Evolutionary conservation across 2,888 invertebrate species (phyloP).

Genomic region (Napeogenes inachia): DNA sequence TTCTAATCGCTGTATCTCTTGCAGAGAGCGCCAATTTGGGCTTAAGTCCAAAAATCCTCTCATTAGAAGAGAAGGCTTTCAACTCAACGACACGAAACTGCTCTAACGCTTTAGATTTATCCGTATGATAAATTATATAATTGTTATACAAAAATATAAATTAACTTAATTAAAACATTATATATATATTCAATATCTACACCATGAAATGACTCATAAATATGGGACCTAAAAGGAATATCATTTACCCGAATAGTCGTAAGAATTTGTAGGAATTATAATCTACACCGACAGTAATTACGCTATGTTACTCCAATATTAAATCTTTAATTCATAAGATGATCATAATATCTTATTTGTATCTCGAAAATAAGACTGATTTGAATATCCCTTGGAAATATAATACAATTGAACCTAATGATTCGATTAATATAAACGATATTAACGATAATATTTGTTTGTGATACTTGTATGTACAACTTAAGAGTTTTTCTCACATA

Average conservation of each 20-base stretch:
- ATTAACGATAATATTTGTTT: no score
- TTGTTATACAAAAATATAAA: neutral
- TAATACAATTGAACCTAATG: no score
- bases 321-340: slow-evolving; percentile 5
- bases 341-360: slow-evolving; percentile 5
- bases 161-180: neutral
- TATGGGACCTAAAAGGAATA: neutral
- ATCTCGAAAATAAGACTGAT: slow-evolving; percentile 2
- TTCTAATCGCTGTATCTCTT: slow-evolving; percentile 1
- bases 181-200: neutral
- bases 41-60: slow-evolving; percentile 17
- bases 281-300: slow-evolving; percentile 1
- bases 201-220: neutral
- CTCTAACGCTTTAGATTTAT: slow-evolving; percentile 14
- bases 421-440: no score
- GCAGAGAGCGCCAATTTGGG: slow-evolving; percentile 7
- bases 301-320: slow-evolving; percentile 1
- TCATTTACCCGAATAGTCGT: neutral
- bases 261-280: neutral
- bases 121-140: slow-evolving; percentile 1
- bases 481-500: no score
- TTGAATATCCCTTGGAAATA: neutral
- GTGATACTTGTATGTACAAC: no score
- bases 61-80: slow-evolving; percentile 16
- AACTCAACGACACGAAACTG: slow-evolving; percentile 13